Evolutionary conservation across 2,888 invertebrate species (phyloP).

Genomic region (Pterostichus madidus): DNA sequence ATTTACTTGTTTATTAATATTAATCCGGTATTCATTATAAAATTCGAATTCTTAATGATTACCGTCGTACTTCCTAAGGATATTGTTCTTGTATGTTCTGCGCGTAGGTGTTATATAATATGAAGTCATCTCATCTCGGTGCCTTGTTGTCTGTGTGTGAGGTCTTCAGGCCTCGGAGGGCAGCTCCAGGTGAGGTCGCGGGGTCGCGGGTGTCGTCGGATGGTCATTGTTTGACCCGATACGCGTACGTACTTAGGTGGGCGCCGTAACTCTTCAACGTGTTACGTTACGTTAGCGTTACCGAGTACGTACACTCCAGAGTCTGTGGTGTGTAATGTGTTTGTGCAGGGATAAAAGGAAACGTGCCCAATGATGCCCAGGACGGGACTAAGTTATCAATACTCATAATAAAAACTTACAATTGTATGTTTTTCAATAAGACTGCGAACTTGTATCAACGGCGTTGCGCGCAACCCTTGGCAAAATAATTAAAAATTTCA

Average conservation of each 20-base stretch:
- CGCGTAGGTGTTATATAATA: too few species aligned
- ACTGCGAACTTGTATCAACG: too few species aligned
- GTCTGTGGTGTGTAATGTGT: constrained; percentile 6
- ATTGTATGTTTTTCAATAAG: too few species aligned
- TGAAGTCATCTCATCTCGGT: too few species aligned
- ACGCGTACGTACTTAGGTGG: constrained; percentile 59
- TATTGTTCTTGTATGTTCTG: too few species aligned
- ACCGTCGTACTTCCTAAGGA: too few species aligned
- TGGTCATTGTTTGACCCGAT: constrained; percentile 32
- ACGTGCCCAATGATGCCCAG: constrained; percentile 22
- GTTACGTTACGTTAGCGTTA: constrained; percentile 18
- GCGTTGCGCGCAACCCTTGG: too few species aligned
- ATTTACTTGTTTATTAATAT: too few species aligned
- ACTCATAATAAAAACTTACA: background rate
- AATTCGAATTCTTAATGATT: too few species aligned
- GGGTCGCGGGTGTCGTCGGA: background rate
- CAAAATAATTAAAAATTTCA: too few species aligned
- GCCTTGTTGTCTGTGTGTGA: too few species aligned
- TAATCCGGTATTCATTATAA: too few species aligned
- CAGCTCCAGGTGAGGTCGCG: background rate
- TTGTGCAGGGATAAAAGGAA: constrained; percentile 37
- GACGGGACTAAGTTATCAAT: constrained; percentile 9
- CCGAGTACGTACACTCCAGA: constrained; percentile 11
- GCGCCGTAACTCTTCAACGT: constrained; percentile 53
- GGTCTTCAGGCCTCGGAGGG: background rate